These are phyloP conservation scores for Pelagia noctiluca DNA, from an alignment of 30 jellyfish, hydroid and myxozoan genomes.

Conservation along the genomic window DNA sequence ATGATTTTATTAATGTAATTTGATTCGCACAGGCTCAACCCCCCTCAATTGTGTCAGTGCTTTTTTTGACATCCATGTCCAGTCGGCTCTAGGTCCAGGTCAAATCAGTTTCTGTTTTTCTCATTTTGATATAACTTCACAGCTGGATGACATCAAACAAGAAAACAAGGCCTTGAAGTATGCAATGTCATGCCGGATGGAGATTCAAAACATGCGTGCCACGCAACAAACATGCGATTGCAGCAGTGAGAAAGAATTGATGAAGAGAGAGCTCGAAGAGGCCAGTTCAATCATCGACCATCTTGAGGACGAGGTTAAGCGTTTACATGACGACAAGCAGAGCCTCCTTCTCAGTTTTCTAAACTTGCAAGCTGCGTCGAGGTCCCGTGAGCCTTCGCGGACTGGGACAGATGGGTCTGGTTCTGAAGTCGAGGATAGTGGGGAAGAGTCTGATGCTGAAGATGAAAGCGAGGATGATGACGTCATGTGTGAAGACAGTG, in stretches of 20 bases:
- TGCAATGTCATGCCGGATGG: conserved; percentile 94
- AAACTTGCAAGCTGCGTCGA: conserved; percentile 95
- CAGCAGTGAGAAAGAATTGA: conserved; percentile 78
- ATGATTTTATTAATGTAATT: too few relatives aligned
- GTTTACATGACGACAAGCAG: conserved; percentile 97
- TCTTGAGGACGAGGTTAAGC: conserved; percentile 92
- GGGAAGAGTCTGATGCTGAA: conserved; percentile 81
- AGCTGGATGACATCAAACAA: conserved; percentile 85
- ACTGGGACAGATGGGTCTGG: conserved; percentile 78
- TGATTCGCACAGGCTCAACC: too few relatives aligned
- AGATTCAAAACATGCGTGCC: conserved; percentile 81
- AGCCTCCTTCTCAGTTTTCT: conserved; percentile 95
- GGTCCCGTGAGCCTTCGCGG: conserved; percentile 91
- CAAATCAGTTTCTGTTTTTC: too few relatives aligned
- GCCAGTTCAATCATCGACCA: conserved; percentile 59
- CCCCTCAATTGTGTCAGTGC: too few relatives aligned
- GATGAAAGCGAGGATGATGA: conserved; percentile 53
- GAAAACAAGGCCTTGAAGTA: conserved; percentile 90
- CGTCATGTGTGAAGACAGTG: conserved; percentile 48
- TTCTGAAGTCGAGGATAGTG: conserved; percentile 83
- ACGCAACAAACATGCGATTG: conserved; percentile 82
- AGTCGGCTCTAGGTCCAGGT: too few relatives aligned
- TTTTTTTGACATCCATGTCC: too few relatives aligned
- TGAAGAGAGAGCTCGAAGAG: conserved; percentile 87
- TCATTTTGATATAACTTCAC: background rate